A percentile compares a stretch with the other conserved stretches of the same genome.
Conservation (phyloP, 2,888 invertebrate genomes). For the Baronia brevicornis region DNA sequence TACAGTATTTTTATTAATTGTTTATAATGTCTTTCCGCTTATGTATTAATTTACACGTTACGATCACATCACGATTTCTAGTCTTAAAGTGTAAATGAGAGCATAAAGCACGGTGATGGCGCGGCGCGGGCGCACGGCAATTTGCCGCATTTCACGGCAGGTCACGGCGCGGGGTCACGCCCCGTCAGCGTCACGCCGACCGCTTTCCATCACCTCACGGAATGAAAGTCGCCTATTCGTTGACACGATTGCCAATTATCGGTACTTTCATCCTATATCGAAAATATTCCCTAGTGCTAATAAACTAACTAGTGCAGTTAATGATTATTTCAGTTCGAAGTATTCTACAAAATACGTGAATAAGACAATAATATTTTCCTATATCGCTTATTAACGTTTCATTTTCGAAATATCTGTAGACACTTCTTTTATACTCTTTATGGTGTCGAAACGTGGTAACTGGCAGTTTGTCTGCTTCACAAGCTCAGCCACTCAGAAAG, state of each 20-base stretch:
- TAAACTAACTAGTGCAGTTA: too few species aligned
- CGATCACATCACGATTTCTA: conserved; percentile 9
- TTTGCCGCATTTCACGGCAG: conserved; percentile 71
- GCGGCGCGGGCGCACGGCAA: conserved; percentile 64
- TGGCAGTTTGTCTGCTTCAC: too few species aligned
- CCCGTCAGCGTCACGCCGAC: conserved; percentile 36
- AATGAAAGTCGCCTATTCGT: conserved; percentile 44
- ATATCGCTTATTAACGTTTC: too few species aligned
- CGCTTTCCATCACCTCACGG: conserved; percentile 40
- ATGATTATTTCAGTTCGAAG: too few species aligned
- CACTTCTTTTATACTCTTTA: too few species aligned
- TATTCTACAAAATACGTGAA: too few species aligned
- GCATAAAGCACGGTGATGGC: conserved; percentile 31
- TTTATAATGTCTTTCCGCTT: background rate
- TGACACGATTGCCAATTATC: conserved; percentile 12
- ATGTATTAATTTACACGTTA: background rate
- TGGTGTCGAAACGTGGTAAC: too few species aligned
- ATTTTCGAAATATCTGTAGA: too few species aligned
- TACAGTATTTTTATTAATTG: background rate
- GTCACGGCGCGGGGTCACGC: conserved; percentile 65
- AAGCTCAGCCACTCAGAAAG: too few species aligned
- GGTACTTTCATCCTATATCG: conserved; percentile 11
- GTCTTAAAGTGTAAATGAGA: conserved; percentile 25
- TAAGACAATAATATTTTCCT: too few species aligned
- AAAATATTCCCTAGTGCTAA: too few species aligned